A percentile compares a stretch with the other conserved stretches of the same genome.
Conservation (phyloP, 2,888 invertebrate species). For the Salticus scenicus region DNA sequence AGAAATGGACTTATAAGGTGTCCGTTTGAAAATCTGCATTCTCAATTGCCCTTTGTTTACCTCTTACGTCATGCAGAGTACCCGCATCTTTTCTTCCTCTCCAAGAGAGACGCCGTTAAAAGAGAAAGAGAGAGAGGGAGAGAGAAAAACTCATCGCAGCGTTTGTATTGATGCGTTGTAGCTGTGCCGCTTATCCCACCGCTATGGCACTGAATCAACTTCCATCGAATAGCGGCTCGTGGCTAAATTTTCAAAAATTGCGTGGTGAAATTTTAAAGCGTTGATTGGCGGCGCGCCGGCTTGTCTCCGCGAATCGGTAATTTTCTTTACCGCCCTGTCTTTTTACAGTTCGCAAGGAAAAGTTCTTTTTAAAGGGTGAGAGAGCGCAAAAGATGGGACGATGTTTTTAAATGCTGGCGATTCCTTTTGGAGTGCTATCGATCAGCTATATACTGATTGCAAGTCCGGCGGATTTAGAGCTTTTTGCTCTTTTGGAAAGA, state of each 20-base stretch:
- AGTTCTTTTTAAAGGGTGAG: conserved; percentile 37
- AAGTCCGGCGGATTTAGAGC: conserved; percentile 19
- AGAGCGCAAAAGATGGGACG: conserved; percentile 35
- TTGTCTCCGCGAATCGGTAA: conserved; percentile 59
- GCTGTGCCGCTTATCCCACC: conserved; percentile 33
- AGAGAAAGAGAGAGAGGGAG: conserved; percentile 26
- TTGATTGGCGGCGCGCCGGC: conserved; percentile 64
- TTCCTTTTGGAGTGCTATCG: conserved; percentile 59
- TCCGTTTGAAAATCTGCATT: neutral
- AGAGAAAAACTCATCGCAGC: conserved; percentile 28
- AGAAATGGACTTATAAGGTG: neutral
- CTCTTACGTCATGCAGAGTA: conserved; percentile 13
- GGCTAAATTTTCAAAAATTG: conserved; percentile 68
- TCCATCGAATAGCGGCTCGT: conserved; percentile 67
- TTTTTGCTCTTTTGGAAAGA: conserved; percentile 33
- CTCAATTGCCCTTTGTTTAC: conserved; percentile 9
- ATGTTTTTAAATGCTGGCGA: conserved; percentile 62
- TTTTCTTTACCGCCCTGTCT: conserved; percentile 26
- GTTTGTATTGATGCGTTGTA: conserved; percentile 46
- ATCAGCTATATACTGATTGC: conserved; percentile 62
- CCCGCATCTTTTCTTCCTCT: conserved; percentile 51
- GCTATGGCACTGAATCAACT: conserved; percentile 66
- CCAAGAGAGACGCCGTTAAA: conserved; percentile 43
- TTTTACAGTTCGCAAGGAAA: conserved; percentile 31
- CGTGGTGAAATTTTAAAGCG: conserved; percentile 69